Conservation (phyloP, 1,140 invertebrate species). For the Diorhabda sublineata region DNA sequence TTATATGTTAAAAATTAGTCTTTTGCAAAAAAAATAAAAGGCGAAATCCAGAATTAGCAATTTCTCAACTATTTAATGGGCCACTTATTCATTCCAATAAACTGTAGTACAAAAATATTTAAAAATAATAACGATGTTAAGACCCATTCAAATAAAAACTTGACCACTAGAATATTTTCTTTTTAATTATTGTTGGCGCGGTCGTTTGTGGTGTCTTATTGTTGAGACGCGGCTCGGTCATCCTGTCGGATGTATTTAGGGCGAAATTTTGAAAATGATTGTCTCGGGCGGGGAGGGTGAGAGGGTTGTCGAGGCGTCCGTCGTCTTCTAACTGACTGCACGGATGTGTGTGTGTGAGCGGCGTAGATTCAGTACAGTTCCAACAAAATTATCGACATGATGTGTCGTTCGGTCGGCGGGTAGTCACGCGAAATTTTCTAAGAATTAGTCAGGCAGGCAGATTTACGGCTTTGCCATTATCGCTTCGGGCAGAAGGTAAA, state of each 20-base stretch:
- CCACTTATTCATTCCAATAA: no score
- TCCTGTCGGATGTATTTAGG: not conserved
- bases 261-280: not conserved
- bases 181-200: no score
- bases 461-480: conserved; percentile 5
- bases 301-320: conserved; percentile 1
- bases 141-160: no score
- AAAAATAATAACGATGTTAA: no score
- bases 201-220: no score
- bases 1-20: no score
- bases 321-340: not conserved
- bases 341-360: not conserved
- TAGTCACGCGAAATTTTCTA: conserved; percentile 11
- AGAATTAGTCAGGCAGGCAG: conserved; percentile 11
- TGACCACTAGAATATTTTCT: no score
- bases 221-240: no score
- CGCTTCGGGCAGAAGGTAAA: not conserved
- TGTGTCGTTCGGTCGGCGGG: not conserved
- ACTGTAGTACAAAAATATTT: no score
- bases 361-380: not conserved
- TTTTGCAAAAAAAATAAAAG: no score
- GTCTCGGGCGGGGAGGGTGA: not conserved
- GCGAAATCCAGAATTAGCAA: no score
- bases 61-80: no score
- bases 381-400: not conserved